These are phyloP conservation scores for Epirrhoe tristata DNA, from an alignment of 2,888 invertebrate species.

Conservation along the genomic window DNA sequence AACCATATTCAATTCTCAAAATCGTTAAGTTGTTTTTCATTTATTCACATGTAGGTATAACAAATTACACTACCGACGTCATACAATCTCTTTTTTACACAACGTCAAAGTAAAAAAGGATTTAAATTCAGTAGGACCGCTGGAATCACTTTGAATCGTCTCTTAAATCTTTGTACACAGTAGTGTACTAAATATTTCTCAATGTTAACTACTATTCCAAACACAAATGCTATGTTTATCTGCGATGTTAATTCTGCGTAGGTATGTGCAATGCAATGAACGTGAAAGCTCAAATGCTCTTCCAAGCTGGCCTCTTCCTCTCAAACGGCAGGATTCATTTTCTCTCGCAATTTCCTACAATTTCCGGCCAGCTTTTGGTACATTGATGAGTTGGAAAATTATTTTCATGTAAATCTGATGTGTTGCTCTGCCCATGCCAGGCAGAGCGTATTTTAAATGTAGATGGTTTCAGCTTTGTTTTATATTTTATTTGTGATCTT, in stretches of 20 bases:
- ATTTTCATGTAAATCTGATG: constrained; percentile 61
- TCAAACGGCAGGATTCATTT: constrained; percentile 81
- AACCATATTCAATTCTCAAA: constrained; percentile 22
- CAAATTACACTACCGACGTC: not conserved
- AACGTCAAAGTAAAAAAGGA: too few relatives aligned
- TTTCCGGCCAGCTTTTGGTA: constrained; percentile 81
- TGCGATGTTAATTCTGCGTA: constrained; percentile 13
- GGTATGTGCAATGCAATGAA: constrained; percentile 30
- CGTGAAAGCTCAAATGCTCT: constrained; percentile 52
- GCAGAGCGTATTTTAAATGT: constrained; percentile 3
- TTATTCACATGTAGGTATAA: not conserved
- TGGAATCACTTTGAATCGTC: too few relatives aligned
- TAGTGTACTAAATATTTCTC: not conserved
- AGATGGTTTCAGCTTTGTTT: not conserved
- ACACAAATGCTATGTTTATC: not conserved
- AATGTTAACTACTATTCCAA: not conserved
- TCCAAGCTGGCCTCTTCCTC: constrained; percentile 62
- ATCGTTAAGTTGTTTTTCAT: not conserved
- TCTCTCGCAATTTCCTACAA: constrained; percentile 85
- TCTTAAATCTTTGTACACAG: too few relatives aligned
- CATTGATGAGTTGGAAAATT: constrained; percentile 75
- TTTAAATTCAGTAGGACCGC: too few relatives aligned
- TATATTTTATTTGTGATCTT: not conserved
- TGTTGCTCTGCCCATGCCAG: constrained; percentile 8
- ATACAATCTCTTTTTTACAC: not conserved